Percentiles rank a stretch among this genome's conserved stretches.
Conservation (phyloP, 1,140 invertebrate species). For the Pomacea maculata region DNA sequence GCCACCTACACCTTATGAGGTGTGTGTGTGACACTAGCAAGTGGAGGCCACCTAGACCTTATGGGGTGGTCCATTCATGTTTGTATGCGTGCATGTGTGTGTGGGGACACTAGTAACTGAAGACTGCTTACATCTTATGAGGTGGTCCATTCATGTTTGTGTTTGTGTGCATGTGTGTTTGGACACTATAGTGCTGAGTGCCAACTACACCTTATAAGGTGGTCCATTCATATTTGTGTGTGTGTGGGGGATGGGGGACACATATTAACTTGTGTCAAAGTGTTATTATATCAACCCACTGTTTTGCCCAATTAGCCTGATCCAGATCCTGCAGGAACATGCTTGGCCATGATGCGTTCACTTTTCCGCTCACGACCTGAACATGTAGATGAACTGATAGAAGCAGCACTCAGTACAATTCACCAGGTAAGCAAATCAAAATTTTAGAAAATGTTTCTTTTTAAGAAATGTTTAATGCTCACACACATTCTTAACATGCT, state of each 20-base stretch:
- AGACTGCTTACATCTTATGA: too few relatives aligned
- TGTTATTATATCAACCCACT: neutral
- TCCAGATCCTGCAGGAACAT: slow-evolving; percentile 18
- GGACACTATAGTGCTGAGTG: too few relatives aligned
- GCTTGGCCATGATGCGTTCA: slow-evolving; percentile 16
- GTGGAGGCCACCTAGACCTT: too few relatives aligned
- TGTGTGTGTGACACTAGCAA: too few relatives aligned
- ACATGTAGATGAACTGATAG: neutral
- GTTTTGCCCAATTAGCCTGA: neutral
- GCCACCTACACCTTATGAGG: too few relatives aligned
- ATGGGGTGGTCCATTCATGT: too few relatives aligned
- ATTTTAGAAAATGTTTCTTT: neutral
- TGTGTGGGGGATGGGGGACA: neutral
- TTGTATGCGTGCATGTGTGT: too few relatives aligned
- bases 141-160: too few relatives aligned
- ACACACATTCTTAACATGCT: too few relatives aligned
- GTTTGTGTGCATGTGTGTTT: neutral
- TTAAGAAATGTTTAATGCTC: too few relatives aligned
- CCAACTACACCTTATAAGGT: slow-evolving; percentile 10
- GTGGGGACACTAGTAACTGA: too few relatives aligned
- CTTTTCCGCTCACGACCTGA: slow-evolving; percentile 19
- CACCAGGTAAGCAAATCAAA: slow-evolving; percentile 1
- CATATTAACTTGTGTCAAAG: neutral
- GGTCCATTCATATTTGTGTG: neutral
- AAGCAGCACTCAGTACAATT: neutral